Base-by-base conservation (phyloP, 30 jellyfish, hydroid and myxozoan genomes). In the Hydractinia echinata region DNA sequence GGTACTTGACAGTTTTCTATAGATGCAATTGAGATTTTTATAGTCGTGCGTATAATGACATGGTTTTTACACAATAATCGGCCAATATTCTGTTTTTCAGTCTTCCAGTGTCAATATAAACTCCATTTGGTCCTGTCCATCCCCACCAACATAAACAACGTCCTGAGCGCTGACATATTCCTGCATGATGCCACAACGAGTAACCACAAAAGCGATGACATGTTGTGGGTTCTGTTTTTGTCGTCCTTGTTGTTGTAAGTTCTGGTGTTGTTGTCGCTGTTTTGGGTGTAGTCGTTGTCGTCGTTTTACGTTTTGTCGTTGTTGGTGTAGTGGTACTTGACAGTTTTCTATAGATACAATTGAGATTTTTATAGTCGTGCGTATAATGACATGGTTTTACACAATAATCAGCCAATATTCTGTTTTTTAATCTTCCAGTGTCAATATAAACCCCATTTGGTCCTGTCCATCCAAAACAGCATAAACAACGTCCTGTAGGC, bases 391-490 rank as follows among this genome's bases (percentile, higher is more conserved):
- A 86, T 13, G 91, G 87, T 7, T 39, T 53, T 5, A 79, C 52
- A 58, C 95, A 86, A 67, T 69, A 72, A 56, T 86, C 95, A 39
- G 95, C 95, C 77, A 67, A 30, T 20, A 85, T 79, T 62, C 73
- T 44, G 53, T 80, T 80, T 19, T 80, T 62, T 53, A 8, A 60
- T 61, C 20, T n/a, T 4, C 84, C 84, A 61, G 20, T 50, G 10
- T 61, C 74, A 14, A 87, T 53, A 49, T 87, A 79, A 20, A 4
- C 66, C 5, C 92, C 87, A 53, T 53, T 76, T 52, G 96, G 96
- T 16, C 96, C 96, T 20, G 96, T 88, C 89, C 89, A 88, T 68
- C 96, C 96, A 89, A 87, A 88, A 77, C 81, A 76, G 72, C 96
- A 88, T 64, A 83, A 85, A 64, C 96, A 88, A 54, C 76, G 56